Evolutionary conservation across 2,113 vertebrate genomes (phyloP).

Genomic region (Aspidoscelis tigris): DNA sequence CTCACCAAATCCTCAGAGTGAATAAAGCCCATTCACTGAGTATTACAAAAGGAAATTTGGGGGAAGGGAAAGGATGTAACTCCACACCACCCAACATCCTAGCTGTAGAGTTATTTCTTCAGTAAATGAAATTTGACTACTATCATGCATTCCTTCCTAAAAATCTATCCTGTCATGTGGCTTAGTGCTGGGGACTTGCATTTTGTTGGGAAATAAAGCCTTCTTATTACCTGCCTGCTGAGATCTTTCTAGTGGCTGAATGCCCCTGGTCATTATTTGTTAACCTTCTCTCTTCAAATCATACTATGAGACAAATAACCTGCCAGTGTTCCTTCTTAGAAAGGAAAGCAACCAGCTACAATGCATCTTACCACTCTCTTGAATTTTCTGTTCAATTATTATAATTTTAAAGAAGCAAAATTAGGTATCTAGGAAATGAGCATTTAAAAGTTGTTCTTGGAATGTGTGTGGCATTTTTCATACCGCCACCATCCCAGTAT

Average conservation of each 20-base stretch:
- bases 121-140: neutral
- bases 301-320: conserved; percentile 19
- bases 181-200: conserved; percentile 14
- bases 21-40: neutral
- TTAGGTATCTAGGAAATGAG: conserved; percentile 49
- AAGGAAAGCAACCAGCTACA: conserved; percentile 15
- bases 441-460: conserved; percentile 51
- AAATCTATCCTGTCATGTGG: conserved; percentile 30
- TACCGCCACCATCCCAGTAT: conserved; percentile 28
- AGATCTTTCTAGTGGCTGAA: conserved; percentile 46
- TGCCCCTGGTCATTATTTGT: conserved; percentile 34
- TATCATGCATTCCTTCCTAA: conserved; percentile 21
- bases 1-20: neutral
- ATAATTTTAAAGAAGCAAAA: conserved; percentile 57
- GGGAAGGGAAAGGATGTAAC: conserved; percentile 7
- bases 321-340: conserved; percentile 43
- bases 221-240: conserved; percentile 30
- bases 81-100: neutral
- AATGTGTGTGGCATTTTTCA: conserved; percentile 42
- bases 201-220: neutral
- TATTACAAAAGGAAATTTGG: conserved; percentile 7
- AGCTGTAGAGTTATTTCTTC: neutral
- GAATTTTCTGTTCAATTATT: conserved; percentile 14
- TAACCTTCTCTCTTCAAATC: conserved; percentile 33
- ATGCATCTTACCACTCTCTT: conserved; percentile 33